Evolutionary conservation across 2,797 vertebrate species (phyloP).

Genomic region (Cyprinodon diabolis): DNA sequence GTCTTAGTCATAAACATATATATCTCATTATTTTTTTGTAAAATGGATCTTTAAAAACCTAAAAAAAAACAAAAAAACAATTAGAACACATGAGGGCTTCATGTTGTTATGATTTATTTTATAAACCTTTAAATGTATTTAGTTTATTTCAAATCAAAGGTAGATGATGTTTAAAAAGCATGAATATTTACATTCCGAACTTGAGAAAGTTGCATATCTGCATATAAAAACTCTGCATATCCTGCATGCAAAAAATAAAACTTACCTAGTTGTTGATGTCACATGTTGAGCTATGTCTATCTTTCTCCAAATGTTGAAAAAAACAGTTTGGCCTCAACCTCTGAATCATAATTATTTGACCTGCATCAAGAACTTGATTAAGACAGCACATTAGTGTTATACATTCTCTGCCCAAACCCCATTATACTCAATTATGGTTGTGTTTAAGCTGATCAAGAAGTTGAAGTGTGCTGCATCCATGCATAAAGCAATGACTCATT

Average conservation of each 20-base stretch:
- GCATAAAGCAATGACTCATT: neutral
- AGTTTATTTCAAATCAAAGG: too few relatives aligned
- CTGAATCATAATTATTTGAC: slow-evolving; percentile 13
- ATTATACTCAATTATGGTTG: slow-evolving; percentile 37
- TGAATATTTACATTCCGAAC: too few relatives aligned
- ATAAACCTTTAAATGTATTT: too few relatives aligned
- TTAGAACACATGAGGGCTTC: too few relatives aligned
- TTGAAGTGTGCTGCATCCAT: neutral
- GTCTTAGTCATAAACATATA: too few relatives aligned
- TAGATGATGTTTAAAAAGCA: too few relatives aligned
- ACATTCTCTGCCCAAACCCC: slow-evolving; percentile 14
- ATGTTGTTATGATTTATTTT: too few relatives aligned
- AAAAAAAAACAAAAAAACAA: too few relatives aligned
- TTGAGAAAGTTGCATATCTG: too few relatives aligned
- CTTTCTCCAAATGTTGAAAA: slow-evolving; percentile 21
- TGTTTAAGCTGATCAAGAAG: slow-evolving; percentile 21
- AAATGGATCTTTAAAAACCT: too few relatives aligned
- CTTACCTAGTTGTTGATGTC: neutral
- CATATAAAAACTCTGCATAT: too few relatives aligned
- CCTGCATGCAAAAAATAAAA: neutral
- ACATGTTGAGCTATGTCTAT: slow-evolving; percentile 11
- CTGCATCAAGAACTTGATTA: slow-evolving; percentile 36
- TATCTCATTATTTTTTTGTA: too few relatives aligned
- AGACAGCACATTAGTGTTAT: slow-evolving; percentile 34
- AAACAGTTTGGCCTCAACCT: slow-evolving; percentile 30